Evolutionary conservation across 2,113 vertebrate species (phyloP).

Genomic region (Hiodon tergisus): DNA sequence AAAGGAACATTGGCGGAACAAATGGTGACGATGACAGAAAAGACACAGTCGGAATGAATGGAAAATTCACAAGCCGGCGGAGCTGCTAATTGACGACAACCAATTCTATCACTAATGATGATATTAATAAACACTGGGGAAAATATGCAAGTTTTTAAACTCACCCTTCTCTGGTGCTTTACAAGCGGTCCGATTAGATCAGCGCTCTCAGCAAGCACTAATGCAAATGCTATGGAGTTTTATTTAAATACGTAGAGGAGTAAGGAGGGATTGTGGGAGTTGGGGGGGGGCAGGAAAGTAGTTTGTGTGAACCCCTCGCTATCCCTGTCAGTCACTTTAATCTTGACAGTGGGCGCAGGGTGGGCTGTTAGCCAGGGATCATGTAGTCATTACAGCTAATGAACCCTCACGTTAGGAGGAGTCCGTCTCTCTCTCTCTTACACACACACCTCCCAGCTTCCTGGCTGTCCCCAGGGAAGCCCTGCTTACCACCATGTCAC

Average conservation of each 20-base stretch:
- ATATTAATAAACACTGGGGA: no score
- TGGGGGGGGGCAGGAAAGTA: neutral
- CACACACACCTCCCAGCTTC: neutral
- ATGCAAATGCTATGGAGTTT: neutral
- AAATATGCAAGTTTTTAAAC: neutral
- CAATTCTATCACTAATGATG: no score
- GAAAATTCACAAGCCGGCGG: neutral
- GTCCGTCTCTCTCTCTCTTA: conserved; percentile 14
- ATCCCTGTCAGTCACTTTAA: conserved; percentile 21
- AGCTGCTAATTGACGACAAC: no score
- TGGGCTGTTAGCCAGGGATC: conserved; percentile 27
- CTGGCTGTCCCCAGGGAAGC: conserved; percentile 22
- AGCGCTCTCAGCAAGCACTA: neutral
- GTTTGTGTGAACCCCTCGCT: conserved; percentile 3
- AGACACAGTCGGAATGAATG: neutral
- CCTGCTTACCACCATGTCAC: conserved; percentile 17
- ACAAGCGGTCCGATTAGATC: neutral
- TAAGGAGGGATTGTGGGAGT: neutral
- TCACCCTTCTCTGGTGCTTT: neutral
- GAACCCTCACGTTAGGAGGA: conserved; percentile 23
- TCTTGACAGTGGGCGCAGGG: conserved; percentile 17
- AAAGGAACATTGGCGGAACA: neutral
- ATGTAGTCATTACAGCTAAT: conserved; percentile 40
- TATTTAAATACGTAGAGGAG: neutral
- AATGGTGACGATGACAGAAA: neutral